Conservation (phyloP, 2,888 invertebrate species). For the Dexiosoma caninum region DNA sequence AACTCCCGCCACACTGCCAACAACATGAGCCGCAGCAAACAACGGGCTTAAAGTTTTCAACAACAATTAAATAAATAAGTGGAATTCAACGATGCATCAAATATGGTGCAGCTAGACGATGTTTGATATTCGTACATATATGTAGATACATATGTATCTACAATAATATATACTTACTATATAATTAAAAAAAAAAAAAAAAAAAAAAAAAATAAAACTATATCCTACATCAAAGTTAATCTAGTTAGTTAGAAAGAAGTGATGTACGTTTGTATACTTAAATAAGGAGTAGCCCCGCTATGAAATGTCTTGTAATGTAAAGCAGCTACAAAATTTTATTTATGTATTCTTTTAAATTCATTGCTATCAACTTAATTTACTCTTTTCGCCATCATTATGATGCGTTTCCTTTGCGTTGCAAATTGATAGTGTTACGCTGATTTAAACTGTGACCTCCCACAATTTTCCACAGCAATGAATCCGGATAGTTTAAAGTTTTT, state of each 20-base stretch:
- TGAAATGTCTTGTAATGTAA: neutral
- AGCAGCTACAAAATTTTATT: neutral
- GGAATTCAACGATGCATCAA: conserved; percentile 57
- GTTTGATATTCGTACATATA: conserved; percentile 45
- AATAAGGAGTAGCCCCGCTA: conserved; percentile 10
- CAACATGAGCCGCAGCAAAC: conserved; percentile 19
- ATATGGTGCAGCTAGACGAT: conserved; percentile 42
- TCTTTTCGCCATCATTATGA: neutral
- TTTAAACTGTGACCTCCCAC: conserved; percentile 16
- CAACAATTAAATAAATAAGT: conserved; percentile 46
- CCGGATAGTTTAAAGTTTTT: conserved; percentile 22
- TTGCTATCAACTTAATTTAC: neutral
- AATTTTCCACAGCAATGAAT: neutral
- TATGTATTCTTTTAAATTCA: neutral
- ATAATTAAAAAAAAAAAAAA: too few species aligned
- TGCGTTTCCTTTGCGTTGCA: conserved; percentile 18
- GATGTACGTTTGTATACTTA: neutral
- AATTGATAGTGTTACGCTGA: conserved; percentile 8
- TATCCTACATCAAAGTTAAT: neutral
- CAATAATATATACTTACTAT: too few species aligned
- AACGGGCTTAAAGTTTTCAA: conserved; percentile 6
- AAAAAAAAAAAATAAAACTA: neutral
- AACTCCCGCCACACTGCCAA: conserved; percentile 1
- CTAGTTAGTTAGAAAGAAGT: neutral
- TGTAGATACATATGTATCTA: too few species aligned